Conservation (phyloP, 2,797 vertebrate genomes). For the Darevskia mixta region DNA sequence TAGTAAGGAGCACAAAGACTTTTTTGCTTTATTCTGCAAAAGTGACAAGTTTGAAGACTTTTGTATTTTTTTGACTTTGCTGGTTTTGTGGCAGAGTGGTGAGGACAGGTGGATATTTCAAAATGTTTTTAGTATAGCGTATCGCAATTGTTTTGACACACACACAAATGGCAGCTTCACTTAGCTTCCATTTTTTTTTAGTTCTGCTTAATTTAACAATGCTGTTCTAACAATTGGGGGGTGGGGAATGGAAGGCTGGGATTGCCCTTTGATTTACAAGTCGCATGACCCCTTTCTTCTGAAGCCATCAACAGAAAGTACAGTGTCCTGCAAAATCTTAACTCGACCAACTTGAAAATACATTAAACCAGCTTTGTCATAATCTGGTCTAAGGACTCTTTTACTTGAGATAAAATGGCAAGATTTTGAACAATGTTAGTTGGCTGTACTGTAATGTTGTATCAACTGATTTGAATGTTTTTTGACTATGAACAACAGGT, state of each 20-base stretch:
- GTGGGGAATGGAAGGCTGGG: constrained; percentile 72
- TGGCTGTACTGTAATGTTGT: constrained; percentile 93
- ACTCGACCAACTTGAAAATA: constrained; percentile 66
- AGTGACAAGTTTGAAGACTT: constrained; percentile 83
- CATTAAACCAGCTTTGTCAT: constrained; percentile 82
- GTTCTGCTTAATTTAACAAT: constrained; percentile 85
- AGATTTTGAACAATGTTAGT: constrained; percentile 89
- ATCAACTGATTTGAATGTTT: constrained; percentile 90
- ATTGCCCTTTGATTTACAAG: constrained; percentile 67
- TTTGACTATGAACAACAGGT: constrained; percentile 83
- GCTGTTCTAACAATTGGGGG: constrained; percentile 80
- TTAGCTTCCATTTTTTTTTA: constrained; percentile 80
- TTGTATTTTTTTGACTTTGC: constrained; percentile 88
- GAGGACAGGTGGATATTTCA: constrained; percentile 82
- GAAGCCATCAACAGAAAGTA: constrained; percentile 80
- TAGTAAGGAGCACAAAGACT: constrained; percentile 92
- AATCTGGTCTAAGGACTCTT: constrained; percentile 82
- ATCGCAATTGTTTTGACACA: constrained; percentile 84
- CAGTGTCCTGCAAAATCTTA: constrained; percentile 62
- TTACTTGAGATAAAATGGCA: constrained; percentile 81
- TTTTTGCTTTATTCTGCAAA: constrained; percentile 92
- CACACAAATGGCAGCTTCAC: constrained; percentile 85
- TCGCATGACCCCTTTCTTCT: constrained; percentile 75
- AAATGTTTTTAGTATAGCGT: constrained; percentile 88
- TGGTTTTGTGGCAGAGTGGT: constrained; percentile 80